Percentiles rank a stretch among this genome's conserved stretches.
Conservation (phyloP, 2,888 invertebrate genomes). For the Melieria crassipennis region DNA sequence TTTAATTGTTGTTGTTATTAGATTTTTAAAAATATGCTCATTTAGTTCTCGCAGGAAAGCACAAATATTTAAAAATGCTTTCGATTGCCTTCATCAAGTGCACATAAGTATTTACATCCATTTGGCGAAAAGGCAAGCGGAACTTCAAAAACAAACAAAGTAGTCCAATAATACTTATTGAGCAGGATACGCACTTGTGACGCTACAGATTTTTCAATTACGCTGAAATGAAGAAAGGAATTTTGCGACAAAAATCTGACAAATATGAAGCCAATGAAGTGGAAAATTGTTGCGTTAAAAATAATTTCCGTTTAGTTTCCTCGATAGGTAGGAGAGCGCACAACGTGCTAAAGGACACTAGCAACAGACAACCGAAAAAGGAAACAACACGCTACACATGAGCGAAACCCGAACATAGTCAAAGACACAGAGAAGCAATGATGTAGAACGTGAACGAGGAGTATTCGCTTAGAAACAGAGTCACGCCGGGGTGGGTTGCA, state of each 20-base stretch:
- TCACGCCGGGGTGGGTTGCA: too few relatives aligned
- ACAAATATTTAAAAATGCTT: too few relatives aligned
- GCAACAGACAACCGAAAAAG: not conserved
- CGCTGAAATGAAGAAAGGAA: not conserved
- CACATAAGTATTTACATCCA: too few relatives aligned
- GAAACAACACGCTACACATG: not conserved
- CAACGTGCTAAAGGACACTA: not conserved
- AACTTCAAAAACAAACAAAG: too few relatives aligned
- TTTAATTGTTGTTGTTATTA: too few relatives aligned
- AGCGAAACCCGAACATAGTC: not conserved
- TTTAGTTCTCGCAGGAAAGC: too few relatives aligned
- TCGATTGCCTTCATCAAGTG: too few relatives aligned
- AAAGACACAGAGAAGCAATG: not conserved
- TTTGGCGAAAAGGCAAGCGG: too few relatives aligned
- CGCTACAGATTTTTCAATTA: not conserved
- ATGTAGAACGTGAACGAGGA: not conserved
- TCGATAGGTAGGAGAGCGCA: constrained; percentile 13
- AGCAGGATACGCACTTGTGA: too few relatives aligned
- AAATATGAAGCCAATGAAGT: constrained; percentile 37
- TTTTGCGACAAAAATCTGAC: not conserved
- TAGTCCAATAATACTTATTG: too few relatives aligned
- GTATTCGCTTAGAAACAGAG: too few relatives aligned
- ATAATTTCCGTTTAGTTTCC: constrained; percentile 38
- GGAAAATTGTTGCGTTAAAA: constrained; percentile 43
- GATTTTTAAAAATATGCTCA: too few relatives aligned